phyloP scores from a whole-genome alignment of 1,140 invertebrate species.

The Drosophila bipectinata region DNA sequence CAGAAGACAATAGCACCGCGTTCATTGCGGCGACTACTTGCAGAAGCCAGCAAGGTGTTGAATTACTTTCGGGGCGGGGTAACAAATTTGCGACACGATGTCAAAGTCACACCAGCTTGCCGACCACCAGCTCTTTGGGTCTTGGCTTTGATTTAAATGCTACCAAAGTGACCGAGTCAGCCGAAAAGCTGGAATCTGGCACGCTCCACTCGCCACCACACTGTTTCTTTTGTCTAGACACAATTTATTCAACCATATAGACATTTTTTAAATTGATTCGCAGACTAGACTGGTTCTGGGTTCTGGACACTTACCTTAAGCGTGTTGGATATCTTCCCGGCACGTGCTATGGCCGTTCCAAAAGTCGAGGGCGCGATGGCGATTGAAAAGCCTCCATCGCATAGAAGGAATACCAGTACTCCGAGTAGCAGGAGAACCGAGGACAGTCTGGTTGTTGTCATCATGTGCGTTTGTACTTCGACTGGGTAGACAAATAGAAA shows the following conservation, averaged over 20 bases:
- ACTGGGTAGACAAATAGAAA: constrained; percentile 61
- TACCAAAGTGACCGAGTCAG: constrained; percentile 50
- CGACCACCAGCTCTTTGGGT: constrained; percentile 17
- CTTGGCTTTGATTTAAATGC: constrained; percentile 52
- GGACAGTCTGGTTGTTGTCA: constrained; percentile 53
- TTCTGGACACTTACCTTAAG: constrained; percentile 84
- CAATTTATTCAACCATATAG: constrained; percentile 28
- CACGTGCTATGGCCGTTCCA: constrained; percentile 86
- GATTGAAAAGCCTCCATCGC: constrained; percentile 57
- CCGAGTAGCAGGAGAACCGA: constrained; percentile 39
- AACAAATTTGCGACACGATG: constrained; percentile 70
- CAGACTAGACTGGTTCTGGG: constrained; percentile 1
- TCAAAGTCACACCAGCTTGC: constrained; percentile 56
- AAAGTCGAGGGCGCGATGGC: constrained; percentile 86
- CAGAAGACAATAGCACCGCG: constrained; percentile 43
- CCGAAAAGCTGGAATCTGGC: constrained; percentile 47
- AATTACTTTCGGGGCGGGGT: constrained; percentile 49
- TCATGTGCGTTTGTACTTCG: constrained; percentile 34
- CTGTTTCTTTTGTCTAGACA: constrained; percentile 26
- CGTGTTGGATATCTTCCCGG: constrained; percentile 85
- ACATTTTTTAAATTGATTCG: not conserved
- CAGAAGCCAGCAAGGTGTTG: constrained; percentile 24
- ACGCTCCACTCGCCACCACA: constrained; percentile 61
- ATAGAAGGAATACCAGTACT: constrained; percentile 43
- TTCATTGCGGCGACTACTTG: constrained; percentile 38